Conservation (phyloP, 2,888 invertebrate species). For the Troglohyphantes excavatus region DNA sequence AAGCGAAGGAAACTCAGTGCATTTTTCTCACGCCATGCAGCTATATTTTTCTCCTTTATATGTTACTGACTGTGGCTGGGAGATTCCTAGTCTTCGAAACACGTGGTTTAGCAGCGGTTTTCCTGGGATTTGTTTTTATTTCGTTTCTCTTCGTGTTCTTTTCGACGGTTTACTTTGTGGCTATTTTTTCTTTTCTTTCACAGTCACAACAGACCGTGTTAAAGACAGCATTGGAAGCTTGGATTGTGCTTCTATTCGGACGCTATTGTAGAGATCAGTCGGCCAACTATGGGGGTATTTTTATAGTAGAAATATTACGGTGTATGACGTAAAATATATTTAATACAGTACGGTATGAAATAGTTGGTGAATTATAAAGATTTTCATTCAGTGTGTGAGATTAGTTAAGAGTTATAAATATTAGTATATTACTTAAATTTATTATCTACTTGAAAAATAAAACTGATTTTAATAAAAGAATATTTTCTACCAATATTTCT, state of each 20-base stretch:
- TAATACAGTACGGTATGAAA: too few species aligned
- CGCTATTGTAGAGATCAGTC: neutral
- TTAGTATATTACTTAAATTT: too few species aligned
- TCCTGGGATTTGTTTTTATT: constrained; percentile 52
- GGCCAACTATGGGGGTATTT: neutral
- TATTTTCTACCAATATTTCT: too few species aligned
- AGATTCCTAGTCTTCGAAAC: constrained; percentile 59
- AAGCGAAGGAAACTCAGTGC: constrained; percentile 28
- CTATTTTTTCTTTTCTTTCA: constrained; percentile 9
- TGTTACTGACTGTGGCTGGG: constrained; percentile 36
- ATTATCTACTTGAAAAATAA: too few species aligned
- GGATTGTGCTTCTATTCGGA: neutral
- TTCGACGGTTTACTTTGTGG: constrained; percentile 37
- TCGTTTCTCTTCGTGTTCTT: constrained; percentile 50
- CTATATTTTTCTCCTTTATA: constrained; percentile 27
- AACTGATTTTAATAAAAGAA: too few species aligned
- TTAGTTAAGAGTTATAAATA: too few species aligned
- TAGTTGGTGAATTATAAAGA: too few species aligned
- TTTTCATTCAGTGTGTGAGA: too few species aligned
- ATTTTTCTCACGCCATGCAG: constrained; percentile 46
- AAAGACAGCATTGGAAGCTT: constrained; percentile 28
- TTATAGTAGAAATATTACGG: neutral
- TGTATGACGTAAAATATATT: too few species aligned
- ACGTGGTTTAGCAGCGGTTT: constrained; percentile 69
- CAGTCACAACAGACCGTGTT: constrained; percentile 23